These are phyloP conservation scores for Xerus inauris DNA, from an alignment of 2,113 vertebrate species.

Conservation along the genomic window DNA sequence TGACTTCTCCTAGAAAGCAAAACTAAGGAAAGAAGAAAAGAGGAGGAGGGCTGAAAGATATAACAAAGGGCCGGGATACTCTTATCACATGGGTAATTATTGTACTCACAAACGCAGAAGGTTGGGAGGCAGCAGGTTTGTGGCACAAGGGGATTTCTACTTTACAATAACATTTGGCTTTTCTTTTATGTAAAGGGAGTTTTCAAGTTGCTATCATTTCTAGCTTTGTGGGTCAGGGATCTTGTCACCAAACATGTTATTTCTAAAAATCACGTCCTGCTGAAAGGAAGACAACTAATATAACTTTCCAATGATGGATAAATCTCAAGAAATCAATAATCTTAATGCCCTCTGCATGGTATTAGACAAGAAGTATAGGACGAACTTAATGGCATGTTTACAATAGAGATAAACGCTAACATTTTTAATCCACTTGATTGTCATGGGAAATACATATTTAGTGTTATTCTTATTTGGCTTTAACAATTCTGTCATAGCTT, in stretches of 20 bases:
- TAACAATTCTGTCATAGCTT: not conserved
- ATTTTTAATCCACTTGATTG: not conserved
- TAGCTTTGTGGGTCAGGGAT: not conserved
- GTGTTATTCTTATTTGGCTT: not conserved
- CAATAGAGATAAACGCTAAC: not conserved
- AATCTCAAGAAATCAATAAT: not conserved
- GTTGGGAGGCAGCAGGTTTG: rapidly evolving
- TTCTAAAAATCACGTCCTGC: not conserved
- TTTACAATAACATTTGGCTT: not conserved
- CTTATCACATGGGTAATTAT: not conserved
- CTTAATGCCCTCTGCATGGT: not conserved
- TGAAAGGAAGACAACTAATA: not conserved
- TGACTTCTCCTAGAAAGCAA: conserved; percentile 72
- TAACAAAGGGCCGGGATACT: not conserved
- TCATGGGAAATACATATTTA: not conserved
- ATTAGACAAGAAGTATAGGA: not conserved
- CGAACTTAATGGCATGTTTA: not conserved
- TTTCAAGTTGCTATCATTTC: not conserved
- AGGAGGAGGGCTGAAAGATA: not conserved
- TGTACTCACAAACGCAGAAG: not conserved
- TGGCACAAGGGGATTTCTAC: rapidly evolving
- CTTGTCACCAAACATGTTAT: not conserved
- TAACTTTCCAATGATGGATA: not conserved
- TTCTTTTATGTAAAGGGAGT: not conserved
- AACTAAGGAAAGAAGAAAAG: not conserved